Evolutionary conservation across 2,113 vertebrate genomes (phyloP), one percentile per base, ranked within the genome.

Genomic region (Zosterops hypoxanthus): DNA sequence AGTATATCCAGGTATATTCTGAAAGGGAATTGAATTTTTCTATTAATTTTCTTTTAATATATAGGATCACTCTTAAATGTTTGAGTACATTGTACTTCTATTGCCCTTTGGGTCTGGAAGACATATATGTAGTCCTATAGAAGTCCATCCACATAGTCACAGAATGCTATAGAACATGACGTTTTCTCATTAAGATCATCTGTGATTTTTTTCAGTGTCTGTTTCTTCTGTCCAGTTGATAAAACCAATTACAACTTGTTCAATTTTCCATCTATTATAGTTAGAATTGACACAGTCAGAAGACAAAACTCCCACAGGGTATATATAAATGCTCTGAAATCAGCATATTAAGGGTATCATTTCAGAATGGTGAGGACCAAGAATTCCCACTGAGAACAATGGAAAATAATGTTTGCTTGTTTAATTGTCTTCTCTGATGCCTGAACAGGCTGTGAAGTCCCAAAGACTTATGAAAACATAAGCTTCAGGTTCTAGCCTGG

Each of bases 251-350:
- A 60, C 47, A 90, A 41, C 25, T 95, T 7, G 2, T 77, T 86
- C 85, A 75, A 29, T 92, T 93, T 86, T 68, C 64, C 11, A 46
- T 75, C 49, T 65, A 26, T 53, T 75, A 2, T 36, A 75, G 55
- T 59, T 52, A 93, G 34, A 89, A 39, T 18, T 50, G 60, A 82
- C 42, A 63, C 39, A 82, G 49, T 52, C 11, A 73, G 71, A 94
- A 60, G 76, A 90, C 59, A 80, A 68, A 92, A 73, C 47, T 70
- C 64, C 47, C 3, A 2, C 31, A 41, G 44, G 31, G 47, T 88
- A 56, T 60, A 95, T 88, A 56, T 60, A 95, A 94, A 75, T 70
- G 42, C 70, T 93, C 71, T 77, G 59, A 92, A 94, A 92, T 77
- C 60, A 85, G 64, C 44, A 11, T 85, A 50, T 59, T 79, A 77